Evolutionary conservation across 2,113 vertebrate genomes (phyloP).

Genomic region (Ginglymostoma cirratum): DNA sequence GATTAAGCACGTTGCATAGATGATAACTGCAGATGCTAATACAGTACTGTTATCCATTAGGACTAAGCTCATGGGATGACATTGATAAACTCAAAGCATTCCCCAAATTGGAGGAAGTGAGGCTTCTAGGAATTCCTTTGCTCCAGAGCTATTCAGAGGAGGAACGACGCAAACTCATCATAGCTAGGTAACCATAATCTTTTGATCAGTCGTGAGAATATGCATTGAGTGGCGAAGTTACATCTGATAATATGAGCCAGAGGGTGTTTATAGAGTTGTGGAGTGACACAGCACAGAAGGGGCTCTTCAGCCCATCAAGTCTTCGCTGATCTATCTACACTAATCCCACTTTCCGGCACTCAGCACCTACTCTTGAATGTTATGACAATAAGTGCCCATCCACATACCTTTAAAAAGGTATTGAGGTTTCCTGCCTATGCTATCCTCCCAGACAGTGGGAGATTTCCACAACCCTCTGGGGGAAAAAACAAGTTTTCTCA

Average conservation of each 20-base stretch:
- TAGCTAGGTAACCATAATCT: slow-evolving; percentile 63
- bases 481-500: too few species aligned
- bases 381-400: too few species aligned
- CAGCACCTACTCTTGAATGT: too few species aligned
- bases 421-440: too few species aligned
- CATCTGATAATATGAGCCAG: not conserved
- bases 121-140: slow-evolving; percentile 81
- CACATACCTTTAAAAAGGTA: too few species aligned
- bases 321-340: too few species aligned
- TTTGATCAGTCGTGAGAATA: not conserved
- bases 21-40: not conserved
- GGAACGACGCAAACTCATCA: slow-evolving; percentile 78
- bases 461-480: too few species aligned
- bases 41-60: slow-evolving; percentile 55
- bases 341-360: too few species aligned
- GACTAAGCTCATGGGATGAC: slow-evolving; percentile 84
- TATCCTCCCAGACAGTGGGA: too few species aligned
- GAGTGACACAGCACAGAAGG: too few species aligned
- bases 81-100: slow-evolving; percentile 87
- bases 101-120: slow-evolving; percentile 85
- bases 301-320: too few species aligned
- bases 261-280: not conserved
- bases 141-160: slow-evolving; percentile 79
- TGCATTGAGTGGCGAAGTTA: not conserved
- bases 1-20: not conserved